Base-by-base conservation (phyloP, 2,888 invertebrate genomes). In the Torymus aiolomorphi region DNA sequence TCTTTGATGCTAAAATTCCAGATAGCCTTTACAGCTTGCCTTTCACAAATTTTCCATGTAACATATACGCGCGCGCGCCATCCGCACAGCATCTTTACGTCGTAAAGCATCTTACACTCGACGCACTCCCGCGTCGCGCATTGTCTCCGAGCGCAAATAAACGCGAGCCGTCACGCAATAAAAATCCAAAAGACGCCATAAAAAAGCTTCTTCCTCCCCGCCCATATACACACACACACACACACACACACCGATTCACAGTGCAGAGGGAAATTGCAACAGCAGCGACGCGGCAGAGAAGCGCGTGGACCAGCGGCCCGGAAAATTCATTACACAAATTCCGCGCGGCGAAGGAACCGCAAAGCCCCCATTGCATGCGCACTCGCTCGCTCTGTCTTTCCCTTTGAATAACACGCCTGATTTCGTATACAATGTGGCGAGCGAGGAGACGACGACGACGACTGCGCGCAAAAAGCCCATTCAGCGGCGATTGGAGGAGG, bases 281-380 rank as follows among this genome's bases (percentile, higher is more conserved):
- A 42, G 8, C 42, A 42, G 31, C 31, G 3, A 0, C 5, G 31
- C 8, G 42, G 42, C 42, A 42, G 42, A 42, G 8, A 42, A 5
- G 8, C 42, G 42, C 42, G n/a, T 24, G 24, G 56, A 42, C 56
- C 51, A 51, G 24, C 61, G 59, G 51, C n/a, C 18, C 57, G 73
- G 74, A 74, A 74, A 79, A 80, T 71, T 76, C 76, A 76, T 79
- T 79, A 75, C 78, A 42, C 73, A 49, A 63, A 78, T 57, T 74
- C 49, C 54, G 42, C 51, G 18, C 52, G 16, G 5, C 14, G 16
- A 61, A 62, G 49, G 49, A 54, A 62, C 49, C 31, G 54, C 52
- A 56, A 20, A 24, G 61, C 42, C 10, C 24, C 2, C 69, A 10
- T n/a, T 31, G 13, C 16, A 42, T 56, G 54, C 8, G 49, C n/a